Conservation (phyloP, 2,888 invertebrate genomes). For the Drosophila robusta region DNA sequence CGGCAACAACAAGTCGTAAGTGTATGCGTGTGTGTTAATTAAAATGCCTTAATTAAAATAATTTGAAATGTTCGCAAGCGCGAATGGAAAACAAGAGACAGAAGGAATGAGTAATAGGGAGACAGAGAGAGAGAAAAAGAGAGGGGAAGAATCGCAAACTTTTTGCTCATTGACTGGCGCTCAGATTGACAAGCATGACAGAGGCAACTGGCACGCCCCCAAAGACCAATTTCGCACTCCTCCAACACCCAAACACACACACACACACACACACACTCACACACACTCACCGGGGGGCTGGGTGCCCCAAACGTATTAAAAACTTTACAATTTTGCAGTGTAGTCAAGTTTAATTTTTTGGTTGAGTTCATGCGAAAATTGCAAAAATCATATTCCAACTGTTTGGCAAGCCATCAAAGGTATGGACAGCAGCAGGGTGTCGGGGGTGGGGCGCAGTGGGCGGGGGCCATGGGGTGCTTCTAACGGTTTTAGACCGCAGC, state of each 20-base stretch:
- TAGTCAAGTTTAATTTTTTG: slow-evolving; percentile 81
- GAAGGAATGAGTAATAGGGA: not conserved
- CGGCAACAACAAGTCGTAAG: slow-evolving; percentile 20
- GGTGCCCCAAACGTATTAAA: slow-evolving; percentile 71
- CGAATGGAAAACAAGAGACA: slow-evolving; percentile 6
- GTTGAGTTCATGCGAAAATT: slow-evolving; percentile 81
- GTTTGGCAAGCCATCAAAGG: slow-evolving; percentile 79
- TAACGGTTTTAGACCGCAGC: slow-evolving; percentile 53
- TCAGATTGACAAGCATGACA: slow-evolving; percentile 73
- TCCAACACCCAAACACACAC: slow-evolving; percentile 26
- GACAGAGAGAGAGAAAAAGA: slow-evolving; percentile 15
- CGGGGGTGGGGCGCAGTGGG: not conserved
- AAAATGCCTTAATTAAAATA: slow-evolving; percentile 77
- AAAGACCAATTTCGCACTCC: slow-evolving; percentile 22
- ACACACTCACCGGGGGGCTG: not conserved
- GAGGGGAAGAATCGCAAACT: slow-evolving; percentile 20
- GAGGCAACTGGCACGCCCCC: slow-evolving; percentile 44
- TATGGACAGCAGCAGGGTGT: slow-evolving; percentile 50
- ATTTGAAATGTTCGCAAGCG: slow-evolving; percentile 53
- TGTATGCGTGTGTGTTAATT: slow-evolving; percentile 67
- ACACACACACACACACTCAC: slow-evolving; percentile 7
- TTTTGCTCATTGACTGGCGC: slow-evolving; percentile 60
- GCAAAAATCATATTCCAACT: slow-evolving; percentile 81
- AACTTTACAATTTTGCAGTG: slow-evolving; percentile 77
- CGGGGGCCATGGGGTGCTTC: not conserved